A percentile compares a stretch with the other conserved stretches of the same genome.
Evolutionary conservation across 1,140 invertebrate genomes (phyloP).

Genomic region (Hyles euphorbiae): DNA sequence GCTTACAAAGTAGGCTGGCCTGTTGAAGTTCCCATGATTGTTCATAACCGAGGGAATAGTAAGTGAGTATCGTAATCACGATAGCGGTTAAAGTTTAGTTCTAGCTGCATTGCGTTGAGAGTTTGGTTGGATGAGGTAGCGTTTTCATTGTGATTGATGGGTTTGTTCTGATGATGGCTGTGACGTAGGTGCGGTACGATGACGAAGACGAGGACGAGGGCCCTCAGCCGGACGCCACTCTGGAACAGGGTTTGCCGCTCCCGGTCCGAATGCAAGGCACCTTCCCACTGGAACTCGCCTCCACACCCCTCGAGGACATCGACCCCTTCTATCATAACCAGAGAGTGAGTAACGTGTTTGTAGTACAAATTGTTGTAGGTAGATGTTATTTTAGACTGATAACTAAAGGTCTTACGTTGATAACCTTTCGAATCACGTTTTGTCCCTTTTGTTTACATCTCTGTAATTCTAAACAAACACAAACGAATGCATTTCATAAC

Average conservation of each 20-base stretch:
- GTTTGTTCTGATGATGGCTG: too few species aligned
- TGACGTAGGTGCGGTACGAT: conserved; percentile 90
- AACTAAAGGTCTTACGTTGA: too few species aligned
- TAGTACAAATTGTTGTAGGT: too few species aligned
- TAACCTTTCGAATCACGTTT: too few species aligned
- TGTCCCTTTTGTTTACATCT: too few species aligned
- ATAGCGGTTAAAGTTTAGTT: too few species aligned
- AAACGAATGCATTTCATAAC: too few species aligned
- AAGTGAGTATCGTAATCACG: too few species aligned
- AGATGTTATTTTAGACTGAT: too few species aligned
- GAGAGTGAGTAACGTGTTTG: conserved; percentile 80
- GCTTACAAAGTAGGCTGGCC: conserved; percentile 8
- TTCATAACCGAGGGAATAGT: conserved; percentile 1
- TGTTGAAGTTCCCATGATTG: conserved; percentile 8
- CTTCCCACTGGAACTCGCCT: conserved; percentile 93
- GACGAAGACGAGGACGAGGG: conserved; percentile 97
- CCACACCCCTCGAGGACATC: conserved; percentile 96
- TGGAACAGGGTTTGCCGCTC: conserved; percentile 93
- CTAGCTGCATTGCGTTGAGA: not conserved
- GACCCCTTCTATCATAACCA: conserved; percentile 94
- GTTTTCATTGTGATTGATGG: not conserved
- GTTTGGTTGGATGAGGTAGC: not conserved
- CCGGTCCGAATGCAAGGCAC: conserved; percentile 91
- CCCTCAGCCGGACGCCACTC: conserved; percentile 92
- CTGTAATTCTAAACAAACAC: too few species aligned